A percentile compares a stretch with the other conserved stretches of the same genome.
Conservation (phyloP, 2,888 invertebrate genomes). For the Podabrus alpinus region DNA sequence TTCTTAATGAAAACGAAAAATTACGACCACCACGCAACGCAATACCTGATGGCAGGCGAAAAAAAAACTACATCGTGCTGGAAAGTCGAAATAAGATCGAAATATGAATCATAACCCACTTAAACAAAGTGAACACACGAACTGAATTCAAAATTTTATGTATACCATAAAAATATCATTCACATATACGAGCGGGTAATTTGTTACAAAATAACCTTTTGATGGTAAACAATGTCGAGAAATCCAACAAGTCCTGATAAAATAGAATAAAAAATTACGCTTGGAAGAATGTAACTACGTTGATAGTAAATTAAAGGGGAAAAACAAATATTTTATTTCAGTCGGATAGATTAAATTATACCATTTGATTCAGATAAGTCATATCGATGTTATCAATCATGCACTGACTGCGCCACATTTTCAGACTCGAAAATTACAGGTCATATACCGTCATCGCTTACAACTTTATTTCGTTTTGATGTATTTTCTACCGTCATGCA, state of each 20-base stretch:
- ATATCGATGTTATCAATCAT: background rate
- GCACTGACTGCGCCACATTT: background rate
- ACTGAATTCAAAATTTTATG: background rate
- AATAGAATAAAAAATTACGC: background rate
- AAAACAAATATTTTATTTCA: background rate
- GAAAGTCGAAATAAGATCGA: background rate
- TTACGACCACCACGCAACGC: no score
- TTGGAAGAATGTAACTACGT: no score
- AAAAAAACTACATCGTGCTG: background rate
- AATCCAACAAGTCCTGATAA: background rate
- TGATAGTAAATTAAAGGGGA: background rate
- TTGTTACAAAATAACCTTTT: background rate
- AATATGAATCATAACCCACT: background rate
- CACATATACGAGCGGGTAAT: background rate
- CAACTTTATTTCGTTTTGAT: background rate
- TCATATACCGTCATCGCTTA: background rate
- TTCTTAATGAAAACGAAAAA: background rate
- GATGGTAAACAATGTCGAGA: background rate
- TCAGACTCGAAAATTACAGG: background rate
- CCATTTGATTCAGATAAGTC: background rate
- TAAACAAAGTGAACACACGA: background rate
- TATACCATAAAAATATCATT: background rate
- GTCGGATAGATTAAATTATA: background rate
- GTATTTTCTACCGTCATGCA: background rate
- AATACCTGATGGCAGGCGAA: no score